Conservation (phyloP, 2,888 invertebrate genomes). For the Eumerus sabulonum region DNA sequence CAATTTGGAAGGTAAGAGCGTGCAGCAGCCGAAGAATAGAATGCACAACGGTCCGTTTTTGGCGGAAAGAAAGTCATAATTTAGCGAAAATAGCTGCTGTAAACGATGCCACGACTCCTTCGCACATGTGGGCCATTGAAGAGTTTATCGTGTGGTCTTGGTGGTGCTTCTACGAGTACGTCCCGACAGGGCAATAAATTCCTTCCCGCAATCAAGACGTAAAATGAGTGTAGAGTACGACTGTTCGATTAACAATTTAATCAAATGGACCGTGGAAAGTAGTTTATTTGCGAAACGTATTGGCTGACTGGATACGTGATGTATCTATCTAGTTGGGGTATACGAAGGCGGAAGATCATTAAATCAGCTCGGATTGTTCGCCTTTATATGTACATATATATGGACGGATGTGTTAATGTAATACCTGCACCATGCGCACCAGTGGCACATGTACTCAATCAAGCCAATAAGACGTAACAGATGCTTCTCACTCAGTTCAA, state of each 20-base stretch:
- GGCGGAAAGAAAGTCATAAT: conserved; percentile 61
- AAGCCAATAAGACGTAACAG: conserved; percentile 40
- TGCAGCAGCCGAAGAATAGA: conserved; percentile 32
- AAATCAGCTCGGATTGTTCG: too few species aligned
- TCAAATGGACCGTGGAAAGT: conserved; percentile 73
- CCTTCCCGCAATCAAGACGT: conserved; percentile 35
- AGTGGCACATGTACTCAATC: conserved; percentile 19
- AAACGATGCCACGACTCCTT: conserved; percentile 32
- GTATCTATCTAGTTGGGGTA: too few species aligned
- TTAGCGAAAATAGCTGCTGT: conserved; percentile 64
- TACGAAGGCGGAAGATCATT: too few species aligned
- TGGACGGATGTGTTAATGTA: too few species aligned
- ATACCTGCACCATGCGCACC: too few species aligned
- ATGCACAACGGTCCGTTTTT: conserved; percentile 49
- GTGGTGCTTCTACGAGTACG: conserved; percentile 44
- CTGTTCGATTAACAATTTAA: conserved; percentile 72
- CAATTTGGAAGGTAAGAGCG: conserved; percentile 36
- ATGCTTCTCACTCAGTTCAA: not conserved
- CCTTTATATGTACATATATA: too few species aligned
- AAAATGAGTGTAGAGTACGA: not conserved
- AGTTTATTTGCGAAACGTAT: conserved; percentile 42
- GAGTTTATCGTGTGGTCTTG: conserved; percentile 43
- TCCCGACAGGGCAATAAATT: conserved; percentile 52
- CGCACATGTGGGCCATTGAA: conserved; percentile 16
- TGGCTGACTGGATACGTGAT: too few species aligned